Base-by-base conservation (phyloP, 2,797 vertebrate genomes). In the Anabacerthia variegaticeps region DNA sequence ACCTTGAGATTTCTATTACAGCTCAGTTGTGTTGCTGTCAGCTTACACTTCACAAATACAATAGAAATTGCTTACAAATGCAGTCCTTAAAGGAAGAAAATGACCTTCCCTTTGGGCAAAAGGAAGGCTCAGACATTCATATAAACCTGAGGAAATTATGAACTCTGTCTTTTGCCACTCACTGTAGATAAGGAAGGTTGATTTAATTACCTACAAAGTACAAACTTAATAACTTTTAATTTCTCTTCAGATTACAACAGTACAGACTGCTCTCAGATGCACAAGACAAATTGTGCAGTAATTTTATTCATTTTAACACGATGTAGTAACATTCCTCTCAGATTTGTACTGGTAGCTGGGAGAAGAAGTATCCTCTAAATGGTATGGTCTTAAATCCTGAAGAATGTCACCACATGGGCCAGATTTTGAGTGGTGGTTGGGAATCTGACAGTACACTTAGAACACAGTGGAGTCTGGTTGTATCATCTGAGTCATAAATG, bases 1-100 rank as follows among this genome's bases (percentile, higher is more conserved):
- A 94, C 93, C 97, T 88, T 92, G 94, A 88, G 79, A 93, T 92
- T 93, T 87, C 82, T 46, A 1, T 76, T 89, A 86, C 71, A 58
- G 85, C 94, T 92, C 93, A 10, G 63, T 88, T 68, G 16, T 88
- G 81, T 93, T 78, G 88, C 94, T 82, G 92, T 96, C 92, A 78
- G 48, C 85, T 94, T 96, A 89, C 59, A 26, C 93, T 74, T 89
- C 82, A 88, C 91, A 92, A 96, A 95, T 85, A 85, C 62, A 36
- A 69, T 65, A 68, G 93, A 85, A 96, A 88, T 92, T 69, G 92
- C 97, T 96, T 89, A 88, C 80, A 73, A 94, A 81, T 86, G 91
- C 90, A 84, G 34, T 92, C 93, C 92, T 90, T 49, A 87, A 91
- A 91, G 88, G 73, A 71, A 76, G 75, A 91, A 83, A 89, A 90